Evolutionary conservation across 2,113 vertebrate species (phyloP).

Genomic region (Paradisaea rubra): DNA sequence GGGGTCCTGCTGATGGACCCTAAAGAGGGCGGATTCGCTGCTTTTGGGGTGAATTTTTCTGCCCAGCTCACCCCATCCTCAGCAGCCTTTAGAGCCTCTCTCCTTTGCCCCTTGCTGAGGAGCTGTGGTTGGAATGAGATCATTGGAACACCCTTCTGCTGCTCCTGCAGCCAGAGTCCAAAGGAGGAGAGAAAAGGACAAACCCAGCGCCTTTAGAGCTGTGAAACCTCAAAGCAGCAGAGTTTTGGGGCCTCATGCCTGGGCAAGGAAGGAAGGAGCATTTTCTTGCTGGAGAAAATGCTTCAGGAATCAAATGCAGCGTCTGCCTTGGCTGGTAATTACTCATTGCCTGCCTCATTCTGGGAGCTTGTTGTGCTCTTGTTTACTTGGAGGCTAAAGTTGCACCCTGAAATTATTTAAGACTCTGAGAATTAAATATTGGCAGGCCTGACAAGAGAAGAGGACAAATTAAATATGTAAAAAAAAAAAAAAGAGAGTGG

Average conservation of each 20-base stretch:
- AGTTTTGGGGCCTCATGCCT: background rate
- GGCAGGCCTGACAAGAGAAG: background rate
- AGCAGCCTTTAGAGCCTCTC: background rate
- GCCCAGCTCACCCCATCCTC: background rate
- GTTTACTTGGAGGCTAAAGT: background rate
- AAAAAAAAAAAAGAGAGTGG: accelerated
- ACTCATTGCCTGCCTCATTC: background rate
- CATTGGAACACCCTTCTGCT: background rate
- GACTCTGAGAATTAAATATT: background rate
- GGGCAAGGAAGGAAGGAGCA: background rate
- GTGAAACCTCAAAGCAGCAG: background rate
- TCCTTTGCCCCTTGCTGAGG: background rate
- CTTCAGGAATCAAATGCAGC: background rate
- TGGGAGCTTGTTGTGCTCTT: background rate
- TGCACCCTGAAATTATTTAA: background rate
- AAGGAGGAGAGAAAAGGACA: background rate
- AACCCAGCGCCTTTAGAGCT: background rate
- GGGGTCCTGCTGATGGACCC: background rate
- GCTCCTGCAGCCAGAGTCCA: background rate
- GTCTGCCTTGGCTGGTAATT: background rate
- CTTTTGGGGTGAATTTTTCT: too few relatives aligned
- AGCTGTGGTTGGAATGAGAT: background rate
- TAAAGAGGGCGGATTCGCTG: background rate
- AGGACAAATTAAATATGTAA: background rate
- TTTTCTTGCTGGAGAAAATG: background rate